A percentile compares a stretch with the other conserved stretches of the same genome.
Evolutionary conservation across 2,888 invertebrate genomes (phyloP).

Genomic region (Arctia plantaginis): DNA sequence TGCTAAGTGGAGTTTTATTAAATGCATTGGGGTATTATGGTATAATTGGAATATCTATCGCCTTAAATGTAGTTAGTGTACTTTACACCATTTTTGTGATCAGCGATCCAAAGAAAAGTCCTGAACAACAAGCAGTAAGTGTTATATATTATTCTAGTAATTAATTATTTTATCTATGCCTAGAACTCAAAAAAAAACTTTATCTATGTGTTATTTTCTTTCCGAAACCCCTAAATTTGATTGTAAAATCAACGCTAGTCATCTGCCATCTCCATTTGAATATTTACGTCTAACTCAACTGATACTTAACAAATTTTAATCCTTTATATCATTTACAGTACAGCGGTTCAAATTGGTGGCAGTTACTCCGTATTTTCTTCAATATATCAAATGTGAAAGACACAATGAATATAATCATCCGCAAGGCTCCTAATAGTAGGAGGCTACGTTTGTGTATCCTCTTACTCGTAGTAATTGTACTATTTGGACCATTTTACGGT

Average conservation of each 20-base stretch:
- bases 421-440: constrained; percentile 74
- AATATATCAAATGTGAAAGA: constrained; percentile 74
- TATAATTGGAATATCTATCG: constrained; percentile 89
- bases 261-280: background rate
- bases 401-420: constrained; percentile 79
- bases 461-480: constrained; percentile 74
- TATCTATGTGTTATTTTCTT: no score
- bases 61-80: constrained; percentile 89
- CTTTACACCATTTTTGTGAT: constrained; percentile 89
- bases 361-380: constrained; percentile 71
- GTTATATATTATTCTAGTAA: background rate
- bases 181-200: no score
- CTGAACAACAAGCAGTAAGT: constrained; percentile 70
- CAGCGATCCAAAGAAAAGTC: constrained; percentile 85
- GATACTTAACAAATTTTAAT: background rate
- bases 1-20: constrained; percentile 91
- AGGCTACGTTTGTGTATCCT: constrained; percentile 73
- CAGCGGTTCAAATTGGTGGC: constrained; percentile 60
- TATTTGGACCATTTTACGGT: constrained; percentile 86
- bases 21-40: constrained; percentile 92
- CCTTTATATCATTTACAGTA: constrained; percentile 57
- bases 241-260: background rate
- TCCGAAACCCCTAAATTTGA: background rate
- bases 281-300: background rate
- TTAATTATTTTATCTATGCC: no score